phyloP scores from a whole-genome alignment of 2,113 vertebrate genomes.

The Podarcis muralis region DNA sequence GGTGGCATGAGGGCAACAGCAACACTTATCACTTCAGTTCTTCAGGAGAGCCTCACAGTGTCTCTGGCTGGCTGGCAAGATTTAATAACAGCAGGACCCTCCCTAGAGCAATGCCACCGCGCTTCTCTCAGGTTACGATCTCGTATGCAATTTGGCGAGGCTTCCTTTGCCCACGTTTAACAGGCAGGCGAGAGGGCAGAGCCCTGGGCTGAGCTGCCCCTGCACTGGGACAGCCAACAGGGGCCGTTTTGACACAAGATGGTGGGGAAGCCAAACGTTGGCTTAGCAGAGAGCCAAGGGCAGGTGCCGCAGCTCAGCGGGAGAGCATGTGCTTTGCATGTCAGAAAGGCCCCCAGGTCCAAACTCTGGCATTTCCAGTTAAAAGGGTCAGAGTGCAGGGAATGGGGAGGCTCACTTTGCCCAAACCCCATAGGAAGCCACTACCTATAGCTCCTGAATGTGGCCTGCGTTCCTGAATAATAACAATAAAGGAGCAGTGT shows the following conservation, averaged over 20 bases:
- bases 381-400: background rate
- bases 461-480: background rate
- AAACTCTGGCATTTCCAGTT: background rate
- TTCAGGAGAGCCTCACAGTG: slow-evolving; percentile 41
- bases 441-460: background rate
- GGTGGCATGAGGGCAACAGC: slow-evolving; percentile 63
- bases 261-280: background rate
- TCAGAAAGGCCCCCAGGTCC: background rate
- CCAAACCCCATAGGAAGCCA: background rate
- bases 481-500: no score
- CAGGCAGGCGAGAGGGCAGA: background rate
- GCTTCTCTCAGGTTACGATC: background rate
- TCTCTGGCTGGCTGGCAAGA: slow-evolving; percentile 42
- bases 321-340: background rate
- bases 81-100: slow-evolving; percentile 39
- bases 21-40: slow-evolving; percentile 49
- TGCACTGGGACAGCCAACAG: background rate
- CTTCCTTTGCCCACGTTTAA: fast-evolving
- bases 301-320: background rate
- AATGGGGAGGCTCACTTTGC: background rate
- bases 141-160: background rate
- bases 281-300: background rate
- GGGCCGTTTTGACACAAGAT: background rate
- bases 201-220: background rate
- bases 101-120: background rate